A percentile compares a stretch with the other conserved stretches of the same genome.
phyloP scores from a whole-genome alignment of 2,797 vertebrate genomes.

The Naso thynnoides region DNA sequence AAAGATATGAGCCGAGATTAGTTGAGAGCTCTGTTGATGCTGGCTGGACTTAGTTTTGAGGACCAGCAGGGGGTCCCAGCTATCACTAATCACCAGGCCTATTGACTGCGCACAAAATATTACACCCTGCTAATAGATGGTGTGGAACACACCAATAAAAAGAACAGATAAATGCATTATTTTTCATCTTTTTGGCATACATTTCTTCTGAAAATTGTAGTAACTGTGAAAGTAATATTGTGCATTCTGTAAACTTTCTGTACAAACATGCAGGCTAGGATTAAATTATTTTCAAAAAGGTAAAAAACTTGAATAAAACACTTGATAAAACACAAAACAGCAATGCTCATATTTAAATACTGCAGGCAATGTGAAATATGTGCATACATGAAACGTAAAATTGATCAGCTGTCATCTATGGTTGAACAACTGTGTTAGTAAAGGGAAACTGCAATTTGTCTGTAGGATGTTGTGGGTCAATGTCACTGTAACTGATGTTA shows the following conservation, averaged over 20 bases:
- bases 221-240: neutral
- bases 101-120: conserved; percentile 26
- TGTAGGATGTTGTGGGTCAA: neutral
- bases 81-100: conserved; percentile 53
- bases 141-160: neutral
- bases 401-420: too few species aligned
- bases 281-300: neutral
- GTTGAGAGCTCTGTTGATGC: conserved; percentile 40
- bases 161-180: neutral
- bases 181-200: neutral
- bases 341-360: neutral
- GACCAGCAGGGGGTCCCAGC: conserved; percentile 65
- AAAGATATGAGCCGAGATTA: conserved; percentile 59
- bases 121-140: conserved; percentile 16
- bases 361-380: neutral
- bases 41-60: conserved; percentile 50
- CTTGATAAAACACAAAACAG: neutral
- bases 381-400: too few species aligned
- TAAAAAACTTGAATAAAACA: neutral
- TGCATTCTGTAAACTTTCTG: neutral
- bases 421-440: too few species aligned
- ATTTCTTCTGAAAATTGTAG: neutral
- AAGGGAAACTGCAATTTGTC: neutral
- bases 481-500: too few species aligned
- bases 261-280: neutral